These are phyloP conservation scores for Heliconius charithonia DNA, from an alignment of 2,888 invertebrate species.

Conservation along the genomic window DNA sequence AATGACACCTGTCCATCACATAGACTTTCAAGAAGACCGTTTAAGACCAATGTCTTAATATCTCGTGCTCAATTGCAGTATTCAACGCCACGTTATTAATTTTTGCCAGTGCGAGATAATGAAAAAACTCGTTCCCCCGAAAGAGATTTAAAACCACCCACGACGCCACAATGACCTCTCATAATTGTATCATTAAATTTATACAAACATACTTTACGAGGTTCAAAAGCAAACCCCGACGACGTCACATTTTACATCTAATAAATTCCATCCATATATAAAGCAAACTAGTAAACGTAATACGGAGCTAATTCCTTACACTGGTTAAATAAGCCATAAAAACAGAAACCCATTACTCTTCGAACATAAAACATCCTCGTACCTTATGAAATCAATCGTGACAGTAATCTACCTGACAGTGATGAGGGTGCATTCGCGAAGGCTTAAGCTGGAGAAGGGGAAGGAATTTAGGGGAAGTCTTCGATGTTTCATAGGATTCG, in stretches of 20 bases:
- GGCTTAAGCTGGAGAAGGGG: neutral
- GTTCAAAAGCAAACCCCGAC: neutral
- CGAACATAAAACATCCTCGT: slow-evolving; percentile 34
- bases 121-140: too few relatives aligned
- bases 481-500: slow-evolving; percentile 14
- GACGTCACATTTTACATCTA: neutral
- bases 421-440: slow-evolving; percentile 46
- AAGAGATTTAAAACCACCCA: too few relatives aligned
- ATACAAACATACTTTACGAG: neutral
- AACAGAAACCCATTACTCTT: slow-evolving; percentile 41
- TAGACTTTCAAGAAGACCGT: too few relatives aligned
- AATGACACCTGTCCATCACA: too few relatives aligned
- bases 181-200: neutral
- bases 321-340: slow-evolving; percentile 32
- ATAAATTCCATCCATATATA: slow-evolving; percentile 7
- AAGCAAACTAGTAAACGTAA: slow-evolving; percentile 10
- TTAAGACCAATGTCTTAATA: too few relatives aligned
- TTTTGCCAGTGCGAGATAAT: too few relatives aligned
- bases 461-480: slow-evolving; percentile 4
- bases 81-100: too few relatives aligned
- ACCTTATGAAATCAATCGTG: slow-evolving; percentile 46
- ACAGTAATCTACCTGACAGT: slow-evolving; percentile 49
- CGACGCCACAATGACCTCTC: neutral
- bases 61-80: too few relatives aligned
- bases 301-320: slow-evolving; percentile 25